Conservation (phyloP, 1,140 invertebrate genomes). For the Phenacoccus solenopsis region DNA sequence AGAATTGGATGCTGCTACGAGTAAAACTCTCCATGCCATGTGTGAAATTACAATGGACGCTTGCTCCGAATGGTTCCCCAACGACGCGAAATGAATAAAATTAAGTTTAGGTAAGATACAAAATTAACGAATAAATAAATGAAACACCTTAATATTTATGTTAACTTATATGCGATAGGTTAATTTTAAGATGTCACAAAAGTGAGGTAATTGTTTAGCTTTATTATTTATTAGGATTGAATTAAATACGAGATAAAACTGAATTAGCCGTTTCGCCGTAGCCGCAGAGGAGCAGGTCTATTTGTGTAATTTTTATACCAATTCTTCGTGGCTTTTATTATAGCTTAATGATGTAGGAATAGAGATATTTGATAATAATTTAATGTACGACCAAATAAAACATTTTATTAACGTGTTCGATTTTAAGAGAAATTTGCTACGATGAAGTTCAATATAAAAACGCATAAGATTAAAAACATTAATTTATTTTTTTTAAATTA, state of each 20-base stretch:
- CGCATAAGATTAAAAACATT: not conserved
- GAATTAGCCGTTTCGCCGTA: not conserved
- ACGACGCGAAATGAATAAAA: not conserved
- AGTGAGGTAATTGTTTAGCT: too few species aligned
- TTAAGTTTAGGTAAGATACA: too few species aligned
- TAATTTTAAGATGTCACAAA: not conserved
- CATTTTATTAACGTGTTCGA: not conserved
- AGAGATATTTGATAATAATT: not conserved
- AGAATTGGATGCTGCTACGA: not conserved
- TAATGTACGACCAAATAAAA: not conserved
- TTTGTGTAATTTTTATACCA: not conserved
- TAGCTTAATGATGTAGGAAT: not conserved
- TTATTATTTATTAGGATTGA: too few species aligned
- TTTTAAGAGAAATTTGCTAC: not conserved
- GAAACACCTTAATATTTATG: too few species aligned
- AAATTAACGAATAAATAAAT: too few species aligned
- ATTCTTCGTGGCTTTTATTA: not conserved
- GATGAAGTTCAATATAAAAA: not conserved
- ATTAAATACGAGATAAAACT: too few species aligned
- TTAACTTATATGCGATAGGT: too few species aligned
- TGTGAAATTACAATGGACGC: conserved; percentile 3
- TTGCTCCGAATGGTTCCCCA: not conserved
- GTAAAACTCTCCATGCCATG: not conserved
- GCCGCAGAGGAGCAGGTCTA: not conserved
- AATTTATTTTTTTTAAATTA: conserved; percentile 13